Conservation (phyloP, 2,113 vertebrate species). For the Phaethon lepturus region DNA sequence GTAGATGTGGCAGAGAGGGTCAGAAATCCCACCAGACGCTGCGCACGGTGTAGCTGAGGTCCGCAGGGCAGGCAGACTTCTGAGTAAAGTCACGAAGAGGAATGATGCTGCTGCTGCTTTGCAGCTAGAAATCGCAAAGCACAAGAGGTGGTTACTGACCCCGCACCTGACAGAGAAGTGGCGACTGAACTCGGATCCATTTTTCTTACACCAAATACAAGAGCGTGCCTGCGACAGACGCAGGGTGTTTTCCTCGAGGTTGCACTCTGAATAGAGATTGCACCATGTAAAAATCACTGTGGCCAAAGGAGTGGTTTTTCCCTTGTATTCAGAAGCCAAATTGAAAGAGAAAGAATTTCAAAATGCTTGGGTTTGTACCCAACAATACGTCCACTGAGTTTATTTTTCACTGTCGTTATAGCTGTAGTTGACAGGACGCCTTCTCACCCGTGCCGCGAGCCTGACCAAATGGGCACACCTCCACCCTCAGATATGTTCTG, state of each 20-base stretch:
- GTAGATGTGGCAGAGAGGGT: background rate
- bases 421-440: background rate
- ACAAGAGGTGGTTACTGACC: background rate
- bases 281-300: background rate
- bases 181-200: background rate
- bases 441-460: background rate
- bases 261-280: background rate
- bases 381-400: background rate
- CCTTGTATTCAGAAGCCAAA: background rate
- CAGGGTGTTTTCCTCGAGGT: background rate
- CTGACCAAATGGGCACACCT: background rate
- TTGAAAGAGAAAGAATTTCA: background rate
- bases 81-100: background rate
- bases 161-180: background rate
- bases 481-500: background rate
- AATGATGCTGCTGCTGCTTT: background rate
- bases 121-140: background rate
- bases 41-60: background rate
- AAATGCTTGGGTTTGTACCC: background rate
- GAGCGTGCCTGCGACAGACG: fast-evolving
- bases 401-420: background rate
- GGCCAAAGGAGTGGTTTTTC: background rate
- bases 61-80: background rate
- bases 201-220: background rate
- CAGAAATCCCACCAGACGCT: background rate